These are phyloP conservation scores for Lymantria dispar DNA, from an alignment of 2,888 invertebrate genomes.

Conservation along the genomic window DNA sequence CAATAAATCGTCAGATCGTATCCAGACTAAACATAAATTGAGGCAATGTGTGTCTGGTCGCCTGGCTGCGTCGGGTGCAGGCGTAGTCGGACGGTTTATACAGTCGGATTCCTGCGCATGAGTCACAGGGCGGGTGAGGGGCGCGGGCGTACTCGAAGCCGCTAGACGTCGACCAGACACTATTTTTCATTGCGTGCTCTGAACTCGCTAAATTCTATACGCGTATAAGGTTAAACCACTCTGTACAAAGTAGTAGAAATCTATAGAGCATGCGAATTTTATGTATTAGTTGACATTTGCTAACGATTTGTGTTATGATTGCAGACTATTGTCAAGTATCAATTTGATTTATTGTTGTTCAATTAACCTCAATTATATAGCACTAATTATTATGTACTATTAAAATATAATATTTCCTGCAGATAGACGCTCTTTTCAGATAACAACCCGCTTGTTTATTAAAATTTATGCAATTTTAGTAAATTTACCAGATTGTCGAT, in stretches of 20 bases:
- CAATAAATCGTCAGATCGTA: slow-evolving; percentile 2
- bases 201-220: slow-evolving; percentile 35
- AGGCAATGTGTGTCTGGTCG: slow-evolving; percentile 33
- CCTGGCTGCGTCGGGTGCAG: slow-evolving; percentile 6
- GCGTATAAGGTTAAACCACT: slow-evolving; percentile 19
- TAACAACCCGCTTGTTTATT: too few relatives aligned
- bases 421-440: too few relatives aligned
- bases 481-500: too few relatives aligned
- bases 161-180: slow-evolving; percentile 68
- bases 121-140: slow-evolving; percentile 47
- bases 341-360: too few relatives aligned
- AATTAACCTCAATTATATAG: too few relatives aligned
- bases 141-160: slow-evolving; percentile 11
- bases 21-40: slow-evolving; percentile 50
- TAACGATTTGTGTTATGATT: too few relatives aligned
- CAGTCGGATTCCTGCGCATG: slow-evolving; percentile 55
- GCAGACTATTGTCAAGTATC: too few relatives aligned
- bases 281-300: too few relatives aligned
- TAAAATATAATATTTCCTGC: too few relatives aligned
- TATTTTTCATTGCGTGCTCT: slow-evolving; percentile 50
- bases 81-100: slow-evolving; percentile 39
- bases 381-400: too few relatives aligned
- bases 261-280: too few relatives aligned
- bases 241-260: background rate
- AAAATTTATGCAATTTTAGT: too few relatives aligned